These are phyloP conservation scores for Noctilio leporinus DNA, from an alignment of 2,113 vertebrate species.

Conservation along the genomic window DNA sequence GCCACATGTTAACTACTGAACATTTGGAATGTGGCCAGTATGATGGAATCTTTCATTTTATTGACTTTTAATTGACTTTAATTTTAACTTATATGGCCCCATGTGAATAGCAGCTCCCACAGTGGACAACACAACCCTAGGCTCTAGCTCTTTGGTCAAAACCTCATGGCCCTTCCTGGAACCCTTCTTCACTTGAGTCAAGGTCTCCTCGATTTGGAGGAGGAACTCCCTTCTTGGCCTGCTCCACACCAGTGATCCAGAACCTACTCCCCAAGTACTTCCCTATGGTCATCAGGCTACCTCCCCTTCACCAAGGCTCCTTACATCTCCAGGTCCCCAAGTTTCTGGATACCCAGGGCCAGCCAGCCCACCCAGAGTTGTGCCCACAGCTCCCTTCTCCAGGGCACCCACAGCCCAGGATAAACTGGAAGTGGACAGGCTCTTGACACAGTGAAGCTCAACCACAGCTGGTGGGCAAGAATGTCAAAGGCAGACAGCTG, in stretches of 20 bases:
- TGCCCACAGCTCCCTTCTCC: neutral
- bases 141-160: neutral
- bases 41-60: neutral
- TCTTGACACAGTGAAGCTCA: neutral
- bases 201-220: neutral
- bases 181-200: neutral
- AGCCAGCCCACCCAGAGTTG: neutral
- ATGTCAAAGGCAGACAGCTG: neutral
- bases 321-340: neutral
- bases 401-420: neutral
- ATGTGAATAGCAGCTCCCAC: neutral
- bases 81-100: neutral
- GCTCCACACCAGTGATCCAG: neutral
- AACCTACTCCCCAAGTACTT: neutral
- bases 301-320: neutral
- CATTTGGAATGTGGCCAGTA: neutral
- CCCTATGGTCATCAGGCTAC: neutral
- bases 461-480: neutral
- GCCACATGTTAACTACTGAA: neutral
- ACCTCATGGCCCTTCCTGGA: neutral
- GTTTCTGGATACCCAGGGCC: neutral
- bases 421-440: neutral
- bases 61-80: neutral
- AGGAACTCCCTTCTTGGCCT: neutral
- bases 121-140: neutral